Conservation (phyloP, 2,113 vertebrate species). For the Oreochromis aureus region DNA sequence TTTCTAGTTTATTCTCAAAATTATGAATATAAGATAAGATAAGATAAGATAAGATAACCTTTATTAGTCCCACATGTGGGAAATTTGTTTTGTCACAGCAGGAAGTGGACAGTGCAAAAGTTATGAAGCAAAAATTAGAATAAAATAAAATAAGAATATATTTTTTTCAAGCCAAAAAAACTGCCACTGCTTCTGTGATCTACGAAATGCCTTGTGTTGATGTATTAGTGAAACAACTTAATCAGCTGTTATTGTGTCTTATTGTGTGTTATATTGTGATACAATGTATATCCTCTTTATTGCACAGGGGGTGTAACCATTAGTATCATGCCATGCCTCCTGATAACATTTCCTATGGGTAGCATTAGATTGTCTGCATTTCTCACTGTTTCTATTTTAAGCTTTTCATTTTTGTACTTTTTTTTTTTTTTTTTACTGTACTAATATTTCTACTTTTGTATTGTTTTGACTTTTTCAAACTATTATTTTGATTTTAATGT, state of each 20-base stretch:
- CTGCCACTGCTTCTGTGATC: not conserved
- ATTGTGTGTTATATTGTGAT: not conserved
- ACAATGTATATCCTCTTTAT: not conserved
- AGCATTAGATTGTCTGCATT: not conserved
- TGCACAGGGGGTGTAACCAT: rapidly evolving
- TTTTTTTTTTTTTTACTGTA: not conserved
- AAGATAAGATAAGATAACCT: no score
- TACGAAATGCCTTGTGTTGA: not conserved
- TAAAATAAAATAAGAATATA: no score
- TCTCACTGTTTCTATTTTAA: not conserved
- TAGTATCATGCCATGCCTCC: not conserved
- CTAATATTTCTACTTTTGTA: not conserved
- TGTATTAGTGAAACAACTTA: not conserved
- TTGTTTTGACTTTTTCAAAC: not conserved
- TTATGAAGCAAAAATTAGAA: no score
- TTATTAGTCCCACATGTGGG: no score
- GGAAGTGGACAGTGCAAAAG: no score
- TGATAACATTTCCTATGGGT: not conserved
- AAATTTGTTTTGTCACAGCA: no score
- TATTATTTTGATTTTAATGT: not conserved
- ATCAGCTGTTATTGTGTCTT: not conserved
- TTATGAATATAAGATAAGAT: no score
- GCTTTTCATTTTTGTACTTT: not conserved
- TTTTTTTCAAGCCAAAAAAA: no score
- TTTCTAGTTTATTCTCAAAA: no score